Percentiles rank a stretch among this genome's conserved stretches.
phyloP scores from a whole-genome alignment of 2,113 vertebrate species.

The Colaptes auratus region DNA sequence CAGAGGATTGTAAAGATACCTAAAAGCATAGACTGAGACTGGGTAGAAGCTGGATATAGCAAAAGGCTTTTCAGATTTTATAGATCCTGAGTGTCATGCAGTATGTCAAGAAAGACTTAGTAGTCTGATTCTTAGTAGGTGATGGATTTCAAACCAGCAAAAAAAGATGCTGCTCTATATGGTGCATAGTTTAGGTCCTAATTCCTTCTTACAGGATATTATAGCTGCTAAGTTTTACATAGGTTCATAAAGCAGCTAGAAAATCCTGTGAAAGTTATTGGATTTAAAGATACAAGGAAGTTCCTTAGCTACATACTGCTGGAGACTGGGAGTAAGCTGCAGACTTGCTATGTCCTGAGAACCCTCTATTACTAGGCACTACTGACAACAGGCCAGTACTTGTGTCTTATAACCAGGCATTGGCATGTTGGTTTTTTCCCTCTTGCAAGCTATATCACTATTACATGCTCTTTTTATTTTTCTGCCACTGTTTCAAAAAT shows the following conservation, averaged over 20 bases:
- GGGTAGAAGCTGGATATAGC: background rate
- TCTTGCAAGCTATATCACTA: background rate
- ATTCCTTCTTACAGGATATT: background rate
- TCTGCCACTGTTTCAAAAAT: background rate
- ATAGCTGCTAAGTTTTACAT: background rate
- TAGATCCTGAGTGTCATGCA: background rate
- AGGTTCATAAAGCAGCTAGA: background rate
- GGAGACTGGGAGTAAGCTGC: background rate
- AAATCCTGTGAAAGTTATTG: background rate
- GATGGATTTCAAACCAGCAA: background rate
- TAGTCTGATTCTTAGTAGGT: background rate
- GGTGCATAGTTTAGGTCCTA: background rate
- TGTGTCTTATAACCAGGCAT: fast-evolving
- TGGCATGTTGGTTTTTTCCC: no score
- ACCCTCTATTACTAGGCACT: background rate
- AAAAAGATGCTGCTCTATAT: fast-evolving
- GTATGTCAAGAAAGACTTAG: background rate
- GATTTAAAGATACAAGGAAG: background rate
- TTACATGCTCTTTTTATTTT: background rate
- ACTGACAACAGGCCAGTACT: background rate
- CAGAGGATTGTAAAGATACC: background rate
- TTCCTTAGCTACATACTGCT: background rate
- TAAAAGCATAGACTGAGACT: background rate
- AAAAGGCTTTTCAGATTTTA: background rate
- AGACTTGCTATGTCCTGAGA: background rate